Percentiles rank a stretch among this genome's conserved stretches.
These are phyloP conservation scores for Esox niger DNA, from an alignment of 2,113 vertebrate species.

Conservation along the genomic window DNA sequence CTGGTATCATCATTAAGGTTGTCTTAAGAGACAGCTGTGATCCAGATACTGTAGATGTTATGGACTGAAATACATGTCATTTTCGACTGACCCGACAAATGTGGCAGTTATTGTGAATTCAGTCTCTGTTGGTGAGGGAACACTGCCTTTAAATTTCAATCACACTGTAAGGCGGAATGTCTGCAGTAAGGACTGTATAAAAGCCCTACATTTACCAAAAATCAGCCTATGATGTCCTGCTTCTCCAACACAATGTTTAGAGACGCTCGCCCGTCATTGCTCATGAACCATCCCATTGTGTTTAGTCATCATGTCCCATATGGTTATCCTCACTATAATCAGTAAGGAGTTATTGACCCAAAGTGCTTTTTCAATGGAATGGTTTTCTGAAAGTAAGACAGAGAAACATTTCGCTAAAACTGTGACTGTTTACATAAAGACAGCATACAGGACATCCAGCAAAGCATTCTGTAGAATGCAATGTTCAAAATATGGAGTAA, in stretches of 20 bases:
- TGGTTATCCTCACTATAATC: not conserved
- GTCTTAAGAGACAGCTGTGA: not conserved
- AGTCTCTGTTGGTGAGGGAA: too few species aligned
- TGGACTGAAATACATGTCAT: too few species aligned
- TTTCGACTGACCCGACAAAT: too few species aligned
- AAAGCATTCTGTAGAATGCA: not conserved
- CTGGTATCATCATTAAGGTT: slow-evolving; percentile 76
- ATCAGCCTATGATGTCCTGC: not conserved
- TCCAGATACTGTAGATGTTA: not conserved
- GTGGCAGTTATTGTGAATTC: too few species aligned
- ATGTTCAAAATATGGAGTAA: not conserved
- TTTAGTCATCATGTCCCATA: not conserved
- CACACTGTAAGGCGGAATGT: too few species aligned
- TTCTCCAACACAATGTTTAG: not conserved
- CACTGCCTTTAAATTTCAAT: too few species aligned
- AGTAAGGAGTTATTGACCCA: slow-evolving; percentile 20
- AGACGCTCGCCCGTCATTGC: not conserved
- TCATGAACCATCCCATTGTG: slow-evolving; percentile 7
- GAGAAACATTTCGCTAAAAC: slow-evolving; percentile 48
- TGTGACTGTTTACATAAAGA: slow-evolving; percentile 52
- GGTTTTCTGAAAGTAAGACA: slow-evolving; percentile 72
- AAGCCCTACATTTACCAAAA: not conserved
- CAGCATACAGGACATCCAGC: not conserved
- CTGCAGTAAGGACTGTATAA: too few species aligned
- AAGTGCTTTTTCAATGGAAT: slow-evolving; percentile 70